phyloP scores from a whole-genome alignment of 2,113 vertebrate genomes.

The Ovibos moschatus region DNA sequence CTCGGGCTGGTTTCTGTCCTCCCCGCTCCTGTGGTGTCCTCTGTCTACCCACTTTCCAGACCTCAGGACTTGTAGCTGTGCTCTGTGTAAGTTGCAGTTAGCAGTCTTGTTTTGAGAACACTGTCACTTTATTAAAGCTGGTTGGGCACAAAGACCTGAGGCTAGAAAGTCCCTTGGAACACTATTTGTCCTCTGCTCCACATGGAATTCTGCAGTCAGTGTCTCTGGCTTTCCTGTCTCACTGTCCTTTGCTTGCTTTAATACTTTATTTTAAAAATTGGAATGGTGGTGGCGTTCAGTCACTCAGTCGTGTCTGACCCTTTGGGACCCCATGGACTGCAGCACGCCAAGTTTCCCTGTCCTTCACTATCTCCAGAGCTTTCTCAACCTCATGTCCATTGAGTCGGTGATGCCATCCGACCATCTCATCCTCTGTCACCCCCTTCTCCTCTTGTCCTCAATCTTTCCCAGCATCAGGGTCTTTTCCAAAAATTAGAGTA shows the following conservation, averaged over 20 bases:
- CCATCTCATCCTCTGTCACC: not conserved
- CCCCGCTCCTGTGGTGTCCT: too few relatives aligned
- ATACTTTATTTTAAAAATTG: not conserved
- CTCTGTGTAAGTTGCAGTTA: not conserved
- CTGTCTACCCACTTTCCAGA: fast-evolving
- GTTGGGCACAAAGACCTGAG: not conserved
- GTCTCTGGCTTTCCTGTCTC: not conserved
- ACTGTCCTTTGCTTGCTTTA: not conserved
- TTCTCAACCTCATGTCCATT: not conserved
- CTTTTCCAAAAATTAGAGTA: not conserved
- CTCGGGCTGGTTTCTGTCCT: not conserved
- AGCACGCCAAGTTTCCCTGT: not conserved
- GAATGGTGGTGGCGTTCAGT: not conserved
- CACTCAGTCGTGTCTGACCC: not conserved
- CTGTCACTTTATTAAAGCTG: not conserved
- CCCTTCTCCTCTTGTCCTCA: not conserved
- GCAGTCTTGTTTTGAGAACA: not conserved
- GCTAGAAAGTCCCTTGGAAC: not conserved
- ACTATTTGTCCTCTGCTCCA: not conserved
- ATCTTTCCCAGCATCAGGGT: not conserved
- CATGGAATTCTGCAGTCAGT: fast-evolving
- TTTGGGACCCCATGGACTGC: not conserved
- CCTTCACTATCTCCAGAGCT: not conserved
- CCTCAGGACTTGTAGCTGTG: not conserved
- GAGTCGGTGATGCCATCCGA: not conserved